These are phyloP conservation scores for Temnothorax curvispinosus DNA, from an alignment of 1,140 invertebrate species.

Conservation along the genomic window DNA sequence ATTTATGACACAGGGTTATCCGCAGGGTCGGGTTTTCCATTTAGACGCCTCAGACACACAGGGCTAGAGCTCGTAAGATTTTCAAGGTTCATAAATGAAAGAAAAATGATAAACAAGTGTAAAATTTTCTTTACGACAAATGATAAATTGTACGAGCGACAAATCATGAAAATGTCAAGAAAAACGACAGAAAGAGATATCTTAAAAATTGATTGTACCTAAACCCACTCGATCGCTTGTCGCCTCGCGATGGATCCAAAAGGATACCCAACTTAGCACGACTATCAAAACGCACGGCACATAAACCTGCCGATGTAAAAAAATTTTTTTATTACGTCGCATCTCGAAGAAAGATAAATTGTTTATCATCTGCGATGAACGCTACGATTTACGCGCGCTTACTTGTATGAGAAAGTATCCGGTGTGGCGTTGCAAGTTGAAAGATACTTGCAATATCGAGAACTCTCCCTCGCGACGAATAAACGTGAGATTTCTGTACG, in stretches of 20 bases:
- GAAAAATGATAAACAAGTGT: neutral
- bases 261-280: conserved; percentile 98
- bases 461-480: conserved; percentile 93
- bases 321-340: neutral
- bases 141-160: neutral
- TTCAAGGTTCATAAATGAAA: neutral
- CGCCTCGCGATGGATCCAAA: conserved; percentile 98
- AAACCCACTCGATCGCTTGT: conserved; percentile 92
- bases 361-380: neutral
- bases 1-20: conserved; percentile 20
- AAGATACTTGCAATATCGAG: conserved; percentile 96
- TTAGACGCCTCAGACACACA: neutral
- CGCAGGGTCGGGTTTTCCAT: neutral
- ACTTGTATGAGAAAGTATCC: conserved; percentile 97
- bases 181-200: neutral
- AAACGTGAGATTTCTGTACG: conserved; percentile 92
- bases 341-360: neutral
- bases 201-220: conserved; percentile 82
- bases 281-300: conserved; percentile 97
- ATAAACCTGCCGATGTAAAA: conserved; percentile 89
- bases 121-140: neutral
- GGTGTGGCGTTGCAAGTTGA: conserved; percentile 95
- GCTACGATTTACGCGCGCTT: conserved; percentile 33
- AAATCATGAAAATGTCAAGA: neutral
- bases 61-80: neutral